Evolutionary conservation across 2,888 invertebrate species (phyloP).

Genomic region (Acanthosepion pharaonis): DNA sequence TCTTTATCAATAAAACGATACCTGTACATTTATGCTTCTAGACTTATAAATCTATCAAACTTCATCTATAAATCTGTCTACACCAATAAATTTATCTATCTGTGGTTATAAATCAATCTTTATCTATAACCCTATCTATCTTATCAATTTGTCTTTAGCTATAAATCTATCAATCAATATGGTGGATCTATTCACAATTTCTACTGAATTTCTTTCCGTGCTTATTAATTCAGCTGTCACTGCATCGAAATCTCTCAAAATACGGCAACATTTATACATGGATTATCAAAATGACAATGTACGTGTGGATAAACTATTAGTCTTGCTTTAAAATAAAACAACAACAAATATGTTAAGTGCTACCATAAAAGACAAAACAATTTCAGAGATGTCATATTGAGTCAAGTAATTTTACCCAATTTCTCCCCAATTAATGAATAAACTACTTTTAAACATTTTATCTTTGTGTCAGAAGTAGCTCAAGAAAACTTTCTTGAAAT

Average conservation of each 20-base stretch:
- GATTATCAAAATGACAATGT: no score
- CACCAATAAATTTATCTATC: conserved; percentile 33
- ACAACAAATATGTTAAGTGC: neutral
- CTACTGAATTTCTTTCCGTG: neutral
- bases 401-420: conserved; percentile 11
- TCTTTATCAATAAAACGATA: neutral
- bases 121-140: neutral
- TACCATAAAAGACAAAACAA: neutral
- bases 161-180: conserved; percentile 24
- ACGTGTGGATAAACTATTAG: no score
- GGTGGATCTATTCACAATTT: neutral
- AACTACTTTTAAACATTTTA: neutral
- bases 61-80: conserved; percentile 33
- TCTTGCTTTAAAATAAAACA: no score
- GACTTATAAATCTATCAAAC: conserved; percentile 33
- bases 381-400: neutral
- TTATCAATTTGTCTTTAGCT: conserved; percentile 11
- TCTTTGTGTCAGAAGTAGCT: conserved; percentile 33
- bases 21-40: neutral
- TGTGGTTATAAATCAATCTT: conserved; percentile 33
- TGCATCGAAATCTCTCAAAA: neutral
- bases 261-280: neutral
- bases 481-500: neutral
- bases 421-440: conserved; percentile 33
- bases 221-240: neutral